Base-by-base conservation (phyloP, 2,888 invertebrate genomes). In the Diaperis boleti region DNA sequence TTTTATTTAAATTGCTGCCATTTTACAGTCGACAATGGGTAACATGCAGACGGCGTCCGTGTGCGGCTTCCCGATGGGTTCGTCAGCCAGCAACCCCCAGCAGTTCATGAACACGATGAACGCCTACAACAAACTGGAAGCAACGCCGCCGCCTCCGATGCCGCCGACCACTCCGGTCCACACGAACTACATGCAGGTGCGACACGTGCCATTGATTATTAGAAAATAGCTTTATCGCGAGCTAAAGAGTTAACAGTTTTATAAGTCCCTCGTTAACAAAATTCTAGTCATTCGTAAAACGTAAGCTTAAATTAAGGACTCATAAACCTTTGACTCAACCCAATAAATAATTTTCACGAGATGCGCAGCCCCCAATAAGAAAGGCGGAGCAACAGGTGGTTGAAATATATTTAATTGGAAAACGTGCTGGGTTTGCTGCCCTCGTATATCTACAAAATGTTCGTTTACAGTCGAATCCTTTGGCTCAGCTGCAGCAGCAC, bases 401-500 rank as follows among this genome's bases (percentile, higher is more conserved):
- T 56, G 60, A 56, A 64, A 64, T 64, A 64, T 60, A 50, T 64
- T 64, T 64, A 64, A 64, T 64, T 64, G 64, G 59, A 49, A 42
- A 60, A 45, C 44, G 42, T 45, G 35, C 17, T 13, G 26, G 45
- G 52, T 52, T 63, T 59, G 45, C 18, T 56, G 31, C 49, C 15
- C 8, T 42, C 4, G 31, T 8, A 13, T 42, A n/a, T n/a, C n/a
- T n/a, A 17, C 13, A 35, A 17, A 10, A 14, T 11, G 31, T 54
- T 45, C 54, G 11, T 15, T 68, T 70, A 44, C 66, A 75, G 75
- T 64, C 73, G n/a, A 78, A 77, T 64, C 76, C 79, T 2, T 66
- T 79, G 55, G 73, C 74, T 3, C 77, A 79, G 60, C 66, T 79
- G 35, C 78, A 78, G 62, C 78, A 77, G 45, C 79, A 78, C 64